phyloP scores from a whole-genome alignment of 2,888 invertebrate genomes.

The Drosophila vallismaia region DNA sequence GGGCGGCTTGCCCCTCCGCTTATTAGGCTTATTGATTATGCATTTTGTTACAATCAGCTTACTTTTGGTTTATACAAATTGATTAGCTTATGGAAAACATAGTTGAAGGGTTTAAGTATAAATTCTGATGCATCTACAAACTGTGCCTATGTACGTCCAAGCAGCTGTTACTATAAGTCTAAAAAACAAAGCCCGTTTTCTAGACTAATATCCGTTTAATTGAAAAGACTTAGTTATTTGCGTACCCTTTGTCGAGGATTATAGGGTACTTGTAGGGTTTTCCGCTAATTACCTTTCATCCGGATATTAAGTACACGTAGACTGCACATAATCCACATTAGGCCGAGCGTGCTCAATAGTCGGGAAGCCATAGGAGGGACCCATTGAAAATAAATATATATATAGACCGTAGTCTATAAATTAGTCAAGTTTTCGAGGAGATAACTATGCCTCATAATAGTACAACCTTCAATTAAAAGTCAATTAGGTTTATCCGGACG shows the following conservation, averaged over 20 bases:
- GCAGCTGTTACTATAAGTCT: too few relatives aligned
- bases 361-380: slow-evolving; percentile 32
- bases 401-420: slow-evolving; percentile 38
- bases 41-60: slow-evolving; percentile 50
- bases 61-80: slow-evolving; percentile 40
- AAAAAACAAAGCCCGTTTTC: not conserved
- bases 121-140: not conserved
- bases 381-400: slow-evolving; percentile 37
- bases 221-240: slow-evolving; percentile 26
- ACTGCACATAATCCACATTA: slow-evolving; percentile 45
- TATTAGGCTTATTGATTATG: slow-evolving; percentile 71
- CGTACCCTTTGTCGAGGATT: slow-evolving; percentile 24
- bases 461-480: slow-evolving; percentile 70
- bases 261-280: slow-evolving; percentile 66
- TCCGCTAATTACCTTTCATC: slow-evolving; percentile 76
- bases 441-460: slow-evolving; percentile 34
- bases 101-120: slow-evolving; percentile 1
- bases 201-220: not conserved
- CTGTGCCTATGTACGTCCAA: not conserved
- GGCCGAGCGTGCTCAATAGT: slow-evolving; percentile 10
- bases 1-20: slow-evolving; percentile 1
- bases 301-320: slow-evolving; percentile 62
- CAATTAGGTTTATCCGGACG: slow-evolving; percentile 54
- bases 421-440: slow-evolving; percentile 28
- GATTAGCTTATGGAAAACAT: slow-evolving; percentile 31